These are phyloP conservation scores for Scaptomyza pallida DNA, from an alignment of 1,140 invertebrate species.

Conservation along the genomic window DNA sequence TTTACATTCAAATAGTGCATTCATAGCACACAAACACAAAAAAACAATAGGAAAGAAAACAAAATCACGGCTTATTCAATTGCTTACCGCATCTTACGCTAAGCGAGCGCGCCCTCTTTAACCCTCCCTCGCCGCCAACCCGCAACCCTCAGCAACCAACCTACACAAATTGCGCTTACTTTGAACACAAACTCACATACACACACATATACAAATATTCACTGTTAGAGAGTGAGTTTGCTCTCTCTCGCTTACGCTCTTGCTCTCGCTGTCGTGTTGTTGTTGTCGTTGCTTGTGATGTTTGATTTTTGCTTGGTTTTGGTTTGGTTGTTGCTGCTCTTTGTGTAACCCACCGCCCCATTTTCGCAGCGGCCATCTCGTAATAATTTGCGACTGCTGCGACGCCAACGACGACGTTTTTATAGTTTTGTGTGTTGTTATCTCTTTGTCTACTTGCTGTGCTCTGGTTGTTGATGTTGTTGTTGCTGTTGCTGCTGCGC, in stretches of 20 bases:
- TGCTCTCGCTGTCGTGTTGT: constrained; percentile 4
- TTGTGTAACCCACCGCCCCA: constrained; percentile 65
- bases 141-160: no score
- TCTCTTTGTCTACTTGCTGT: constrained; percentile 14
- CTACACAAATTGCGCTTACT: constrained; percentile 2
- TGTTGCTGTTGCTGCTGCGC: constrained; percentile 46
- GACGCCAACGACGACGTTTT: constrained; percentile 73
- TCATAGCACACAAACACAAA: neutral
- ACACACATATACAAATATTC: constrained; percentile 6
- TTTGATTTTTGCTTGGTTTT: constrained; percentile 3
- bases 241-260: constrained; percentile 2
- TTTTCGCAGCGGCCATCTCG: constrained; percentile 56
- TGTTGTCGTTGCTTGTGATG: neutral
- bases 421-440: constrained; percentile 62
- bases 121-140: no score
- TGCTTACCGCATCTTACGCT: constrained; percentile 44
- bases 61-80: constrained; percentile 47
- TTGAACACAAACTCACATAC: no score
- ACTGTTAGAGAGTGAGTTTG: neutral
- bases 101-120: constrained; percentile 14
- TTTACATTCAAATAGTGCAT: constrained; percentile 1
- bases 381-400: constrained; percentile 77
- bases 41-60: no score
- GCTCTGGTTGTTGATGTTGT: no score
- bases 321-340: constrained; percentile 9